Evolutionary conservation across 2,797 vertebrate species (phyloP).

Genomic region (Podarcis siculus): DNA sequence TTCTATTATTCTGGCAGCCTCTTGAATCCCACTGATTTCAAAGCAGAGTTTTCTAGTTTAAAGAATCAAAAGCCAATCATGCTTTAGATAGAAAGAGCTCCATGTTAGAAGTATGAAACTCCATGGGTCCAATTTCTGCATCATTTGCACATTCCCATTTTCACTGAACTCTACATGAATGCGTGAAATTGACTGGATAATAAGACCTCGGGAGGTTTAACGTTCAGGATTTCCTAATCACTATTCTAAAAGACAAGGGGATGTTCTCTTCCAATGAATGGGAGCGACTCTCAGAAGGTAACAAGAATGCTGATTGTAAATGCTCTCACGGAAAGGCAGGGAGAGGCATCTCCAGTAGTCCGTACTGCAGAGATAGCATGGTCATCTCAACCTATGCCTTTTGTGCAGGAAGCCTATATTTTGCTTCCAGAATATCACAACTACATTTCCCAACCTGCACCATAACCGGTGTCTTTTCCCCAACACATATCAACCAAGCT

Average conservation of each 20-base stretch:
- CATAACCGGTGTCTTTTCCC: too few relatives aligned
- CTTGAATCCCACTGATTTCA: conserved; percentile 16
- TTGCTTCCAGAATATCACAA: too few relatives aligned
- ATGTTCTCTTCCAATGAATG: conserved; percentile 7
- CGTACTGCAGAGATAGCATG: neutral
- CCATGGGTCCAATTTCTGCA: neutral
- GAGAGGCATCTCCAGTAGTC: neutral
- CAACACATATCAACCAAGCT: too few relatives aligned
- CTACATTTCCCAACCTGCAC: too few relatives aligned
- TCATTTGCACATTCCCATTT: neutral
- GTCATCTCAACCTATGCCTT: neutral
- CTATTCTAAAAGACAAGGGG: conserved; percentile 9
- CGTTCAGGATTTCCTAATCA: conserved; percentile 38
- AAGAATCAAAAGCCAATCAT: neutral
- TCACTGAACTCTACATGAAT: neutral
- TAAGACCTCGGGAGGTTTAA: conserved; percentile 32
- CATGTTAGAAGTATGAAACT: conserved; percentile 14
- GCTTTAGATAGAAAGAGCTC: neutral
- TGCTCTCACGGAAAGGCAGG: neutral
- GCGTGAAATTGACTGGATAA: conserved; percentile 19
- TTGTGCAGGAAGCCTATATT: too few relatives aligned
- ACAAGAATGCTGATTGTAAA: neutral
- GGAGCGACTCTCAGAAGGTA: neutral
- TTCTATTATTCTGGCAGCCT: conserved; percentile 9
- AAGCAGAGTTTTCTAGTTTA: conserved; percentile 13